phyloP scores from a whole-genome alignment of 1,140 invertebrate genomes.

The Bactericera cockerelli region DNA sequence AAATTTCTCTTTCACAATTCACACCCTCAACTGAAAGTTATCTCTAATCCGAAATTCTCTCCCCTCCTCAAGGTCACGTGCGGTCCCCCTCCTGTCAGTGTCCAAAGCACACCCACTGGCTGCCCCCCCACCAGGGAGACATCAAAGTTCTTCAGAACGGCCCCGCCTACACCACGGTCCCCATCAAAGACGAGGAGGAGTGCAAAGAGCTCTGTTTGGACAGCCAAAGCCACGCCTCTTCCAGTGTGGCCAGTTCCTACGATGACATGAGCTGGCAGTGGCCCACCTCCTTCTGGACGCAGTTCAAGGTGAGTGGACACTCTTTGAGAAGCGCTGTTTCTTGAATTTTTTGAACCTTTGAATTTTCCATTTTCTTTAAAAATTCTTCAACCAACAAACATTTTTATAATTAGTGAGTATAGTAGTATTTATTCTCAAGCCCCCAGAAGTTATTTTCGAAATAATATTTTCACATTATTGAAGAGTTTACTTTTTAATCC shows the following conservation, averaged over 20 bases:
- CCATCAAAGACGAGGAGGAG: conserved; percentile 41
- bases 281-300: conserved; percentile 68
- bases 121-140: neutral
- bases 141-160: too few species aligned
- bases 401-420: too few species aligned
- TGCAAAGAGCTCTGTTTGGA: conserved; percentile 55
- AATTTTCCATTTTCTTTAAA: too few species aligned
- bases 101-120: neutral
- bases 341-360: too few species aligned
- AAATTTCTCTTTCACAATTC: too few species aligned
- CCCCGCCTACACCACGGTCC: conserved; percentile 23
- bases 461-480: too few species aligned
- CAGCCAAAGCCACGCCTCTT: conserved; percentile 52
- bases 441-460: too few species aligned
- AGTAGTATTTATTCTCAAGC: too few species aligned
- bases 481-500: too few species aligned
- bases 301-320: conserved; percentile 54
- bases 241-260: conserved; percentile 39
- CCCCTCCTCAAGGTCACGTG: neutral
- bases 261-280: conserved; percentile 45
- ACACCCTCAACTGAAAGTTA: too few species aligned
- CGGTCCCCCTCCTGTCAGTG: neutral
- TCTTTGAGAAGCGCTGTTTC: conserved; percentile 9
- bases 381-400: too few species aligned
- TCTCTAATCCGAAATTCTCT: too few species aligned